Base-by-base conservation (phyloP, 64 coral and sea anemone species). In the Astreopora myriophthalma region DNA sequence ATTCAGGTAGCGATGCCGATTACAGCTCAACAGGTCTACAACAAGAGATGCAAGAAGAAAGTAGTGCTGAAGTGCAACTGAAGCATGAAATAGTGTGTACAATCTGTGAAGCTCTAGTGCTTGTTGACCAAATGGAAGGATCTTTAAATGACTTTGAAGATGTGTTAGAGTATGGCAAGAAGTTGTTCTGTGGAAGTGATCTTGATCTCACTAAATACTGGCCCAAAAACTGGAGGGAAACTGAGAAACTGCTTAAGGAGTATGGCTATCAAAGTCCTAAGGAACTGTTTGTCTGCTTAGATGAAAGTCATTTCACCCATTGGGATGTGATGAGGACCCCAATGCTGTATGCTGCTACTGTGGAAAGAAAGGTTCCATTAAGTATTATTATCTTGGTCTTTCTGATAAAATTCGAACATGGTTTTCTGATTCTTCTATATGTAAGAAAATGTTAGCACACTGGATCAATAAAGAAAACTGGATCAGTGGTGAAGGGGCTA, bases 51-150 rank as follows among this genome's bases (percentile, higher is more conserved):
- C 40, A 44, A 44, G 40, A 44, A 44, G 40, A 44, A 5, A 44
- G 11, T 44, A 8, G 6, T 44, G 3, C 40, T 44, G 40, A 44
- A 44, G 40, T 11, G 11, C 40, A 44, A 44, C 40, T 44, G 11
- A 44, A 44, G 40, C 40, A 44, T 11, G 85, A 72, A 27, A 87
- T 83, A 1, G 27, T 62, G 20, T 63, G 24, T 83, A 31, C 52
- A 1, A 60, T 83, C 2, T 83, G 22, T 12, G 34, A 63, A 61
- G 79, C 48, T 17, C 60, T 83, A 1, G 33, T 83, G 51, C 49
- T 83, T 11, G 79, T 83, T 8, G 31, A 83, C 29, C 79, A 83
- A 27, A 83, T 83, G 79, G 10, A 83, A 34, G 79, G 79, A 2
- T 44, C 35, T 14, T 13, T n/a, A 28, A 79, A 48, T 44, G 80